Base-by-base conservation (phyloP, 2,888 invertebrate species). In the Drosophila picticornis region DNA sequence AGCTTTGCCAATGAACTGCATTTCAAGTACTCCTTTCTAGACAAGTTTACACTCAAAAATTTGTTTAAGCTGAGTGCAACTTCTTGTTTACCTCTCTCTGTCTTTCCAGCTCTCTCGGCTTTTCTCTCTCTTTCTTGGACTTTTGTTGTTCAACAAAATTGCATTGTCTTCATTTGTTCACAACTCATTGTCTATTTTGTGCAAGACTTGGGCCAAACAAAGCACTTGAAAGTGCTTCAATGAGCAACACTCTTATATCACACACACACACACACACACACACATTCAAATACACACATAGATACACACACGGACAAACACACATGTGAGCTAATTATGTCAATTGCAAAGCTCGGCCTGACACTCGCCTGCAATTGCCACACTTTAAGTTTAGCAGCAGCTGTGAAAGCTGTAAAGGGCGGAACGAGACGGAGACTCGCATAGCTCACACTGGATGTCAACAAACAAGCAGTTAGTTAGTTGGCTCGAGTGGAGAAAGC, bases 251-350 rank as follows among this genome's bases (percentile, higher is more conserved):
- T 31, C 65, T 48, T 51, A 36, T 59, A 57, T 51, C 38, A 63
- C 46, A 63, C n/a, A 43, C 48, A 43, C 22, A 48, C 16, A 48
- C 31, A 60, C 31, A 57, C 31, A 43, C 40, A 36, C 59, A 62
- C 55, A 59, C 40, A 64, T 43, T 50, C 38, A 50, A 11, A 64
- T 27, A 50, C 13, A 43, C 34, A 51, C 27, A 43, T 25, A 36
- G 4, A n/a, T 13, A 38, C 32, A 46, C 22, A 27, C 9, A 32
- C 34, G 43, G 13, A 57, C 19, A 25, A 10, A 22, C 53, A 43
- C 36, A 61, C 62, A 65, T 64, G 65, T 32, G 71, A 57, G 71
- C 84, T 84, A 86, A 84, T 84, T 84, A 84, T 77, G 82, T 86
- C 87, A 84, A 80, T 84, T 86, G 87, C 69, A 59, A 60, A 77